Evolutionary conservation across 2,797 vertebrate species (phyloP), one percentile per base, ranked within the genome.

Genomic region (Salmo trutta): DNA sequence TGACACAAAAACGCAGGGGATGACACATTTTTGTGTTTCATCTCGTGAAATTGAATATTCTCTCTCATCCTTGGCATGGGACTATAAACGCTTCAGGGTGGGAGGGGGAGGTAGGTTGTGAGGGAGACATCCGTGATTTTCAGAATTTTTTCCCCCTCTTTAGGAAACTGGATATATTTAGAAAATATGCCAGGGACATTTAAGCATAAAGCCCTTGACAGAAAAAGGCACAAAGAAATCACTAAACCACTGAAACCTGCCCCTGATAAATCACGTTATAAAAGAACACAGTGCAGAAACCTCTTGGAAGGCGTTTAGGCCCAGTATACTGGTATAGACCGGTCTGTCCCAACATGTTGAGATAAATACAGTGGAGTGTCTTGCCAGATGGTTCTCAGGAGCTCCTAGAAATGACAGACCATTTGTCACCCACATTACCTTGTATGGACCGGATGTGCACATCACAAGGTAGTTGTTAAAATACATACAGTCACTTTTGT

Each of bases 141-240:
- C 71, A 47, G 19, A 31, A 27, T 33, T 24, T 15, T 31, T 74
- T 52, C 75, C 53, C 75, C 78, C 83, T 88, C 87, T 89, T 90
- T 90, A 93, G 89, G 85, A 92, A 92, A 86, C 71, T 78, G 81
- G 88, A 87, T 92, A 91, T 90, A 91, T 91, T 92, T 93, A 91
- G 88, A 91, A 89, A 88, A 80, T 64, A 81, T 64, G 81, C 67
- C 81, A 81, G 79, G 77, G 74, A 88, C 83, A 85, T 88, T 88
- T 89, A 88, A 90, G 83, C 83, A 82, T 81, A 84, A 88, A 84
- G 78, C 70, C 80, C 81, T 78, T 76, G 79, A 85, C 75, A 79
- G 74, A 70, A 84, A 87, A 81, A 83, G 74, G 64, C 47, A 47
- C 72, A 75, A 15, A 71, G 65, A 75, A 77, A 79, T 77, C 64